Conservation (phyloP, 1,140 invertebrate species). For the Camponotus floridanus region DNA sequence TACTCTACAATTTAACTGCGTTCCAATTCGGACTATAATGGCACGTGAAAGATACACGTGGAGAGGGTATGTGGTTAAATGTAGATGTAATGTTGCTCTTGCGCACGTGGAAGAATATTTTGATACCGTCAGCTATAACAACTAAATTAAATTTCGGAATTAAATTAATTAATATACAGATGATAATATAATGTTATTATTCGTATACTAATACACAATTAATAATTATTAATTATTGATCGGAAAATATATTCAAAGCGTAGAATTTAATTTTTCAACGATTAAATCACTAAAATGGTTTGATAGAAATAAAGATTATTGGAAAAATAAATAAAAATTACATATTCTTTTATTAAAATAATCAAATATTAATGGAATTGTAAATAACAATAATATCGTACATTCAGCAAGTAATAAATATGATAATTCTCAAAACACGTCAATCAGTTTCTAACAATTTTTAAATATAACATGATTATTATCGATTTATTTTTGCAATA, state of each 20-base stretch:
- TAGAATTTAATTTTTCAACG: slow-evolving; percentile 10
- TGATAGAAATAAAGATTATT: not conserved
- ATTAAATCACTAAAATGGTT: not conserved
- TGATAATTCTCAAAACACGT: not conserved
- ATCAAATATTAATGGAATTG: not conserved
- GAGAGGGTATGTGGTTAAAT: not conserved
- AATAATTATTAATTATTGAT: slow-evolving; percentile 26
- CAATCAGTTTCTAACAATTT: not conserved
- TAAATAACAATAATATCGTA: not conserved
- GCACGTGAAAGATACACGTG: slow-evolving; percentile 60
- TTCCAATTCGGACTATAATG: not conserved
- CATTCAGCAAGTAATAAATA: not conserved
- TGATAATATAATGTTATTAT: slow-evolving; percentile 11
- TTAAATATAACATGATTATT: not conserved
- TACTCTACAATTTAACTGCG: not conserved
- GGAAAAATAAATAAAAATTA: not conserved
- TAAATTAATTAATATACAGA: slow-evolving; percentile 37
- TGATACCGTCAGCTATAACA: not conserved
- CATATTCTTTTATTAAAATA: not conserved
- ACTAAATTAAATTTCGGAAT: not conserved
- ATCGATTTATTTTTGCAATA: not conserved
- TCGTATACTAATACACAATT: not conserved
- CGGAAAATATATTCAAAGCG: not conserved
- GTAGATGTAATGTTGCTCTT: slow-evolving; percentile 9
- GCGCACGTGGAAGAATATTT: slow-evolving; percentile 40